Evolutionary conservation across 2,888 invertebrate genomes (phyloP).

Genomic region (Chrysodeixis includens): DNA sequence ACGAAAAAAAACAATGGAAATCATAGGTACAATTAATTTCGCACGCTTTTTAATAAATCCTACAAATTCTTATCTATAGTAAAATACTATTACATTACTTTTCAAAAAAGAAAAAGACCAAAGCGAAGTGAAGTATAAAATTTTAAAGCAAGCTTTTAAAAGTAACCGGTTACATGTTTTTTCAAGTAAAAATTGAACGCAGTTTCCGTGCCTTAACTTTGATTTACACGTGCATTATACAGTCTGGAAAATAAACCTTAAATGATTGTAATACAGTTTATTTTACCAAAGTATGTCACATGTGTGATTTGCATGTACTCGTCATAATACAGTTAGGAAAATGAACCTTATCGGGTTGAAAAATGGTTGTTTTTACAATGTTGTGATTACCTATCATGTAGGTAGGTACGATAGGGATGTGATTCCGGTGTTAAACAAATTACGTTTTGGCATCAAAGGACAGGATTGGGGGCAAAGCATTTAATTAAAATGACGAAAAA

Average conservation of each 20-base stretch:
- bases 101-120: not conserved
- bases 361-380: too few relatives aligned
- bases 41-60: not conserved
- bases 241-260: not conserved
- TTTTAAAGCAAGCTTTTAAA: constrained; percentile 1
- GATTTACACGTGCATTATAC: not conserved
- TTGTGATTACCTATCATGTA: too few relatives aligned
- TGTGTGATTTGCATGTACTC: not conserved
- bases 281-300: not conserved
- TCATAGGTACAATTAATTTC: too few relatives aligned
- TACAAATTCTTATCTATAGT: not conserved
- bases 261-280: not conserved
- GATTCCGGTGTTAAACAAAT: constrained; percentile 35
- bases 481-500: constrained; percentile 37
- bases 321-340: too few relatives aligned
- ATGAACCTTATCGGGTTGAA: too few relatives aligned
- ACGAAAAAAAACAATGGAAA: too few relatives aligned
- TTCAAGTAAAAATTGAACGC: not conserved
- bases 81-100: not conserved
- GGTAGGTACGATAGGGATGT: too few relatives aligned
- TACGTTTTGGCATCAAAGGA: constrained; percentile 33
- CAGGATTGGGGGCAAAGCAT: constrained; percentile 37
- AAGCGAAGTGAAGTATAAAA: not conserved
- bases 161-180: not conserved
- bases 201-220: not conserved